Percentiles rank a stretch among this genome's conserved stretches.
Evolutionary conservation across 2,888 invertebrate species (phyloP).

Genomic region (Lithophane semibrunnea): DNA sequence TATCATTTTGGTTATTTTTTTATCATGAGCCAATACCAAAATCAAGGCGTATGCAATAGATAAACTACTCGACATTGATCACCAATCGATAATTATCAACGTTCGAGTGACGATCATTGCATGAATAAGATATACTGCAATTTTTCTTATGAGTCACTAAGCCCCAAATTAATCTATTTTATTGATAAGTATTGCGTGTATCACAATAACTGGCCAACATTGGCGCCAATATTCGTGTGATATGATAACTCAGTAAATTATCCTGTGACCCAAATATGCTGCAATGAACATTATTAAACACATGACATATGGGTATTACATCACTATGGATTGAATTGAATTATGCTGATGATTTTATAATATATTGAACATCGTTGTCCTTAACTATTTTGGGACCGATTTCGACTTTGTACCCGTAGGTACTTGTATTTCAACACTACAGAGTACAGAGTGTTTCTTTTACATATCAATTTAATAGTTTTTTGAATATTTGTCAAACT

Average conservation of each 20-base stretch:
- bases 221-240: not conserved
- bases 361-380: not conserved
- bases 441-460: too few species aligned
- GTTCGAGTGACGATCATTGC: not conserved
- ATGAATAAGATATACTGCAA: not conserved
- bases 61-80: constrained; percentile 4
- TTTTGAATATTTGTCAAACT: too few species aligned
- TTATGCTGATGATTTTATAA: not conserved
- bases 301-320: not conserved
- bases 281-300: not conserved
- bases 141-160: constrained; percentile 4
- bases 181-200: not conserved
- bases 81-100: constrained; percentile 3
- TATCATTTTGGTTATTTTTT: not conserved
- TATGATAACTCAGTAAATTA: not conserved
- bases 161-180: not conserved
- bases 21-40: not conserved
- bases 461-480: too few species aligned
- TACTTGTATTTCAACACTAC: too few species aligned
- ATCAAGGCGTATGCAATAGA: constrained; percentile 4
- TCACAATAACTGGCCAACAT: not conserved
- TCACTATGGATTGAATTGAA: not conserved
- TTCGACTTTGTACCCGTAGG: not conserved
- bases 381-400: not conserved
- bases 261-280: constrained; percentile 10